phyloP scores from a whole-genome alignment of 2,113 vertebrate species.

The Rhinopomastus cyanomelas region DNA sequence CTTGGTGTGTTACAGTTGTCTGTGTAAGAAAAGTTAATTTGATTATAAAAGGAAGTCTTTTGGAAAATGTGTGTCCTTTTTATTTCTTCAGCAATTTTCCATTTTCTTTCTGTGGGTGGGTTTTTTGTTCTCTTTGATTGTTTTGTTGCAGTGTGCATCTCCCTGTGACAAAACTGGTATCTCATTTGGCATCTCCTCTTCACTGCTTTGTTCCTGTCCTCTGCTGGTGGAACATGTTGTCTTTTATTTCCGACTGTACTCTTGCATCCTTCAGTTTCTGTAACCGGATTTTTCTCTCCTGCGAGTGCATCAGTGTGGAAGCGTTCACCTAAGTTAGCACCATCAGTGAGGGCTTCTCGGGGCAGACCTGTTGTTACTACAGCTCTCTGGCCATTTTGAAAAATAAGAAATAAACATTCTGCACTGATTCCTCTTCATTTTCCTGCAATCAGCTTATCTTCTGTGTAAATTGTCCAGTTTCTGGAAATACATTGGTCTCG shows the following conservation, averaged over 20 bases:
- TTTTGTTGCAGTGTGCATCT: background rate
- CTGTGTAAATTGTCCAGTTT: background rate
- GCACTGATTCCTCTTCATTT: background rate
- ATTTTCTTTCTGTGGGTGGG: background rate
- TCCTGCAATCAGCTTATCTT: background rate
- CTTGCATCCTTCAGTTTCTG: background rate
- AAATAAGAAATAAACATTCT: slow-evolving; percentile 10
- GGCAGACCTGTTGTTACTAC: background rate
- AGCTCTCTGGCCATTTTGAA: background rate
- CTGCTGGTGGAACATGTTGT: slow-evolving; percentile 26
- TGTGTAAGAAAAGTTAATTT: slow-evolving; percentile 73
- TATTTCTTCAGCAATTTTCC: slow-evolving; percentile 37
- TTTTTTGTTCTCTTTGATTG: background rate
- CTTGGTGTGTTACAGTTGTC: slow-evolving; percentile 79
- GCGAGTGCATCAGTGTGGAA: background rate
- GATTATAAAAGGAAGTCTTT: slow-evolving; percentile 81
- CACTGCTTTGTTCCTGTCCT: background rate
- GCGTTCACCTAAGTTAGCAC: background rate
- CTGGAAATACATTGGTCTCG: background rate
- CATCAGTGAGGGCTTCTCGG: background rate
- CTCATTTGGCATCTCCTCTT: background rate
- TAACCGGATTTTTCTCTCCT: background rate
- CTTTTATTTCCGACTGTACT: background rate
- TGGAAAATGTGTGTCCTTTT: slow-evolving; percentile 59
- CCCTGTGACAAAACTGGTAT: background rate